Percentiles rank a stretch among this genome's conserved stretches.
These are phyloP conservation scores for Caradrina clavipalpis DNA, from an alignment of 2,888 invertebrate genomes.

Conservation along the genomic window DNA sequence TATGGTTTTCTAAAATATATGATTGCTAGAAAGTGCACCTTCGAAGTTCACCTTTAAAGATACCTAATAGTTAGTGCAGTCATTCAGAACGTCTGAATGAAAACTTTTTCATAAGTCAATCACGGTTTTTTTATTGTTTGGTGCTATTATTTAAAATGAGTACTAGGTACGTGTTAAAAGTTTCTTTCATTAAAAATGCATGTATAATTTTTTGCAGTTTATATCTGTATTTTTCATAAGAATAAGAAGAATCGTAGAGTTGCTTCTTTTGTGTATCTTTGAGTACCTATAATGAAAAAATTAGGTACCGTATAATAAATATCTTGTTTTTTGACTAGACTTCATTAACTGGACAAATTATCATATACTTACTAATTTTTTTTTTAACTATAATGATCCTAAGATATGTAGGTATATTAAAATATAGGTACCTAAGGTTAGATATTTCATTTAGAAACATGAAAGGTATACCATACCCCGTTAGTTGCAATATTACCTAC, in stretches of 20 bases:
- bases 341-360: constrained; percentile 4
- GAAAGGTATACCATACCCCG: neutral
- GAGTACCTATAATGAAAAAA: neutral
- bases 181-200: neutral
- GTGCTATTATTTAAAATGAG: neutral
- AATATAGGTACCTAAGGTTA: neutral
- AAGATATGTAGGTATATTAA: too few species aligned
- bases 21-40: constrained; percentile 1
- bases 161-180: neutral
- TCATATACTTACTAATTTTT: neutral
- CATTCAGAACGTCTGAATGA: neutral
- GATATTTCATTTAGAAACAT: neutral
- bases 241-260: neutral
- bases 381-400: neutral
- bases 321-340: neutral
- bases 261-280: neutral
- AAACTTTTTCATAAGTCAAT: neutral
- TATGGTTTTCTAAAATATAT: neutral
- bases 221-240: neutral
- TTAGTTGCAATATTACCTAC: neutral
- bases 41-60: neutral
- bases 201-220: neutral
- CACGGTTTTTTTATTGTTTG: neutral
- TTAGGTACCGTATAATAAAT: neutral
- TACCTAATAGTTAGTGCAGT: neutral